phyloP scores from a whole-genome alignment of 1,140 invertebrate species.

The Melanaphis sacchari region DNA sequence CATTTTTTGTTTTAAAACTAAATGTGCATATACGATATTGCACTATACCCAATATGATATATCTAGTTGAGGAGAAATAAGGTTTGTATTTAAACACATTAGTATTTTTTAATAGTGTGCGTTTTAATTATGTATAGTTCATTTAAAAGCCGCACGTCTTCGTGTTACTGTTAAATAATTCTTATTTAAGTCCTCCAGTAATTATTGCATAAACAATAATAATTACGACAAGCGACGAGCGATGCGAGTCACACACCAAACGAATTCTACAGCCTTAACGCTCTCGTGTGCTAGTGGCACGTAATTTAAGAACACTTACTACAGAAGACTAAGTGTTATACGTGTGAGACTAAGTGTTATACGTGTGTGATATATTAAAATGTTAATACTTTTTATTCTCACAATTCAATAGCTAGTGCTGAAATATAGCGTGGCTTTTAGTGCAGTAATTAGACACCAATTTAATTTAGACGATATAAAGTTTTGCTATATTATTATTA shows the following conservation, averaged over 20 bases:
- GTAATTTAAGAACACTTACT: background rate
- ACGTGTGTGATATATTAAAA: too few species aligned
- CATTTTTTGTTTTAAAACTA: too few species aligned
- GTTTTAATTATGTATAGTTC: too few species aligned
- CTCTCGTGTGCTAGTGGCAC: too few species aligned
- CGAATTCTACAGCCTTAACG: background rate
- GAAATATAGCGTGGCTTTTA: background rate
- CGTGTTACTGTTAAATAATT: background rate
- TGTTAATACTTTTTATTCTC: background rate
- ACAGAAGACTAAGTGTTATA: too few species aligned
- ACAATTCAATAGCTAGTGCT: background rate
- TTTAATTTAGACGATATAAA: background rate
- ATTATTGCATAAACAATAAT: background rate
- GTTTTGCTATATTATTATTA: background rate
- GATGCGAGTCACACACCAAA: too few species aligned
- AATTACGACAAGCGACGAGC: background rate
- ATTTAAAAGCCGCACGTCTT: background rate
- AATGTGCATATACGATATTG: too few species aligned
- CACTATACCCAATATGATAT: too few species aligned
- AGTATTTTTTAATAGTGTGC: too few species aligned
- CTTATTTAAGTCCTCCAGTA: background rate
- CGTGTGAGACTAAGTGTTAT: too few species aligned
- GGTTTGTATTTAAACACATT: too few species aligned
- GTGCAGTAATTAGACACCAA: background rate
- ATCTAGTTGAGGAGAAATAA: too few species aligned